Base-by-base conservation (phyloP, 2,113 vertebrate genomes). In the Myrmophylax atrothorax region DNA sequence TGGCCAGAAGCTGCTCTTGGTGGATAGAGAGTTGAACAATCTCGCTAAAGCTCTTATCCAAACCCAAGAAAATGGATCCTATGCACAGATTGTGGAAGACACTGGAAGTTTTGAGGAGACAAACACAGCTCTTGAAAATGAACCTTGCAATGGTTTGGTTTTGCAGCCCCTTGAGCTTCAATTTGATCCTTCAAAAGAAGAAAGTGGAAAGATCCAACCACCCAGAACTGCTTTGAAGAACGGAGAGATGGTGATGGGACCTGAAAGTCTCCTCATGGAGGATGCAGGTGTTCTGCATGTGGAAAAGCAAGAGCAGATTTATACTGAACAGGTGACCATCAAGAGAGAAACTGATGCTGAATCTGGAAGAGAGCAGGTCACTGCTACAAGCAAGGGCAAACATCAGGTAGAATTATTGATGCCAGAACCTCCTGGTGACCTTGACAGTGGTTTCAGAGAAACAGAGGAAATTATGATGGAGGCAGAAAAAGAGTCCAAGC, bases 1-100 rank as follows among this genome's bases (percentile, higher is more conserved):
- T 31, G 99, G 99, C 70, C 98, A 98, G 81, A 98, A 98, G 33
- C 75, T 99, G 91, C 98, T 99, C 58, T 85, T 99, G 14, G 96
- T 99, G 12, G 98, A 99, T 76, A 97, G 96, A 18, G 98, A 98
- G 75, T 33, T 98, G 86, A 95, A 10, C n/a, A 81, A 20, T 42
- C 66, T 97, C 44, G 24, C 95, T 7, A 87, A 96, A 90, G 56
- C 76, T 53, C 77, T 97, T 55, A 53, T 72, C 53, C 80, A 77
- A 38, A 82, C 68, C 17, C 80, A 84, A 50, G 91, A 37, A 77
- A 84, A 88, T 9, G 87, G 90, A 16, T 89, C 83, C 67, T 26
- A 35, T 46, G 72, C 22, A 3, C 52, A 44, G 9, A 1, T 2
- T 52, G 17, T 87, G 91, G 91, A 83, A 86, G 44, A 18, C 28